Conservation (phyloP, 2,113 vertebrate genomes). For the Thymallus thymallus region DNA sequence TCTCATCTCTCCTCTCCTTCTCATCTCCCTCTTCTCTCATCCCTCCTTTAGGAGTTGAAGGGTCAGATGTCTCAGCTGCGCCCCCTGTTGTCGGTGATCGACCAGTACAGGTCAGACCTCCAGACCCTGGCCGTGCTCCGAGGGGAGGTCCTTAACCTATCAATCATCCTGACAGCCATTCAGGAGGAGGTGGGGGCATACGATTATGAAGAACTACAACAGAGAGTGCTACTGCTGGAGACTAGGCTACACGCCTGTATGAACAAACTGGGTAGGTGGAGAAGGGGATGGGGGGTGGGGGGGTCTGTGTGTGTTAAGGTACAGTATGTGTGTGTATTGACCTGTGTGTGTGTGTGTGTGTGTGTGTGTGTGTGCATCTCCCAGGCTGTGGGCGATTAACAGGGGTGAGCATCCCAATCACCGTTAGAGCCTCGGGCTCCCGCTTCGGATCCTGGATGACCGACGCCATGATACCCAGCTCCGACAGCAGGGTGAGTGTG, state of each 20-base stretch:
- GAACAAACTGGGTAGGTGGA: constrained; percentile 89
- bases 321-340: too few relatives aligned
- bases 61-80: constrained; percentile 91
- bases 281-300: too few relatives aligned
- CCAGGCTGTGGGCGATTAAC: constrained; percentile 84
- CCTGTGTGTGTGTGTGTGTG: constrained; percentile 5
- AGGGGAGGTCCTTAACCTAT: constrained; percentile 86
- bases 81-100: constrained; percentile 86
- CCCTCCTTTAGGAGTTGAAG: constrained; percentile 82
- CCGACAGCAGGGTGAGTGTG: constrained; percentile 65
- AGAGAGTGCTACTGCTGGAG: constrained; percentile 85
- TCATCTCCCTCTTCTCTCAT: not conserved
- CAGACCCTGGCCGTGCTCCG: constrained; percentile 84
- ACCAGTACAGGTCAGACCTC: constrained; percentile 88
- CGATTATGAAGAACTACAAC: constrained; percentile 90
- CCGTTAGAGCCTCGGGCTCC: constrained; percentile 89
- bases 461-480: constrained; percentile 77
- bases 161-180: constrained; percentile 80
- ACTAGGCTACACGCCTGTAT: constrained; percentile 89
- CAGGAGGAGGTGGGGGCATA: constrained; percentile 92
- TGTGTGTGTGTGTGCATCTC: constrained; percentile 18
- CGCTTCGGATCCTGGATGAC: constrained; percentile 96
- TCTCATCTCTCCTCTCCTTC: not conserved
- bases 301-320: too few relatives aligned
- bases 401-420: constrained; percentile 87